Evolutionary conservation across 2,113 vertebrate genomes (phyloP), one percentile per base, ranked within the genome.

Genomic region (Hemichromis elongatus): DNA sequence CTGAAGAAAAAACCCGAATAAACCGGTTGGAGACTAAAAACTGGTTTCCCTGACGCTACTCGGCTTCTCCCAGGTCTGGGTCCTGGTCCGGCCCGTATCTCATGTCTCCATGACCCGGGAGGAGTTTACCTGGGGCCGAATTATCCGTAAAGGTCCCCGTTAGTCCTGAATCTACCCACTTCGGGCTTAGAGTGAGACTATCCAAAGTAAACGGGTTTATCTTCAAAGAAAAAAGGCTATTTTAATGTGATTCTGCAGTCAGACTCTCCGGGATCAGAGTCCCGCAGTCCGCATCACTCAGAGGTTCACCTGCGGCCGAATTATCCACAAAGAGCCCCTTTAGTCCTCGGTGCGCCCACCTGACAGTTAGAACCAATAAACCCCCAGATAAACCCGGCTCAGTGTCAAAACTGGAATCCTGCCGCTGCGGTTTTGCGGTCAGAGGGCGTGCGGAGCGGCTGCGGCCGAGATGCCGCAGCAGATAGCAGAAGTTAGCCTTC

Each of bases 401-500:
- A 2, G 4, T 4, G 6, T 12, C 6, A 73, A 86, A 33, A 13
- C 5, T 0, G 1, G 13, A 3, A 2, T 37, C 68, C 59, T n/a
- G 13, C 56, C n/a, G 37, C 5, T 0, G 78, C 47, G 3, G 11
- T 55, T 45, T 24, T 6, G 68, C 68, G 68, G 18, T 30, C 50
- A 50, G 30, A 19, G 19, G 10, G 16, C 9, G 57, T 21, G 37
- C 47, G 35, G 14, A 50, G 26, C 56, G 5, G 61, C 1, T 45
- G 47, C 37, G 50, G 30, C 55, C 86, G 68, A 37, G 19, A 52
- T 12, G 68, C 54, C 21, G 40, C 73, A 13, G 80, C 18, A 35
- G 70, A 52, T 8, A 68, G 37, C 54, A 73, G 10, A 19, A 73
- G 84, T 81, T 82, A 84, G 55, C 78, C 9, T 2, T 45, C 47